Percentiles rank a stretch among this genome's conserved stretches.
Evolutionary conservation across 2,888 invertebrate genomes (phyloP).

Genomic region (Chrysomela aeneicollis): DNA sequence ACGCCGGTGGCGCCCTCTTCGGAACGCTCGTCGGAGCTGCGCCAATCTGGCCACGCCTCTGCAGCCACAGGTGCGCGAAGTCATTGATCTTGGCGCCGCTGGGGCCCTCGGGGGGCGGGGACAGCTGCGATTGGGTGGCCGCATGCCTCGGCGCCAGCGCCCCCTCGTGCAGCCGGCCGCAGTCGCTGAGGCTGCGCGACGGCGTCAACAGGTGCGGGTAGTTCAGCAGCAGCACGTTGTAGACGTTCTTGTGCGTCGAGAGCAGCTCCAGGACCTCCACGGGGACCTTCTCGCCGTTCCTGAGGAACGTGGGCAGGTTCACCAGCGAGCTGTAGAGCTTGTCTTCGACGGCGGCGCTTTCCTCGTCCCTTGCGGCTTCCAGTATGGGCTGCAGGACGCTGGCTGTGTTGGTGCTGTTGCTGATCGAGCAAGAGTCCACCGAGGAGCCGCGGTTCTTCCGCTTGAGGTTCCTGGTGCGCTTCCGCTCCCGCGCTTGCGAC

Average conservation of each 20-base stretch:
- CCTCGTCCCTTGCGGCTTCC: constrained; percentile 53
- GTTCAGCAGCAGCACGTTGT: constrained; percentile 76
- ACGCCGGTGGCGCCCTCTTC: constrained; percentile 66
- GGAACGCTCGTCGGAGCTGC: constrained; percentile 55
- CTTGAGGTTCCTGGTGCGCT: constrained; percentile 68
- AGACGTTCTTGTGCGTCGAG: constrained; percentile 74
- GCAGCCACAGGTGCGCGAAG: constrained; percentile 66
- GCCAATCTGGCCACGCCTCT: constrained; percentile 63
- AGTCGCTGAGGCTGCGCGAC: constrained; percentile 78
- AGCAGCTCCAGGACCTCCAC: constrained; percentile 78
- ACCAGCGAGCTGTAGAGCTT: constrained; percentile 81
- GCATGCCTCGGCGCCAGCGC: constrained; percentile 51
- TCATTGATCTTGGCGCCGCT: constrained; percentile 45
- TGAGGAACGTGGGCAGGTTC: constrained; percentile 84
- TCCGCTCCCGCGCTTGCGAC: constrained; percentile 70
- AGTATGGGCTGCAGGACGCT: constrained; percentile 65
- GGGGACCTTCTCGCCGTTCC: constrained; percentile 79
- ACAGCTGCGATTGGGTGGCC: constrained; percentile 55
- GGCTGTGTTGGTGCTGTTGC: constrained; percentile 72
- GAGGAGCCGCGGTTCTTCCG: constrained; percentile 67
- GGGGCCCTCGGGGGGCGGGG: constrained; percentile 56
- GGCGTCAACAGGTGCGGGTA: constrained; percentile 77
- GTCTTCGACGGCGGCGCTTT: constrained; percentile 52
- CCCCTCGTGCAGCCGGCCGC: constrained; percentile 64
- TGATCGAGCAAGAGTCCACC: constrained; percentile 74